These are phyloP conservation scores for Yponomeuta cagnagella DNA, from an alignment of 2,888 invertebrate genomes.

Conservation along the genomic window DNA sequence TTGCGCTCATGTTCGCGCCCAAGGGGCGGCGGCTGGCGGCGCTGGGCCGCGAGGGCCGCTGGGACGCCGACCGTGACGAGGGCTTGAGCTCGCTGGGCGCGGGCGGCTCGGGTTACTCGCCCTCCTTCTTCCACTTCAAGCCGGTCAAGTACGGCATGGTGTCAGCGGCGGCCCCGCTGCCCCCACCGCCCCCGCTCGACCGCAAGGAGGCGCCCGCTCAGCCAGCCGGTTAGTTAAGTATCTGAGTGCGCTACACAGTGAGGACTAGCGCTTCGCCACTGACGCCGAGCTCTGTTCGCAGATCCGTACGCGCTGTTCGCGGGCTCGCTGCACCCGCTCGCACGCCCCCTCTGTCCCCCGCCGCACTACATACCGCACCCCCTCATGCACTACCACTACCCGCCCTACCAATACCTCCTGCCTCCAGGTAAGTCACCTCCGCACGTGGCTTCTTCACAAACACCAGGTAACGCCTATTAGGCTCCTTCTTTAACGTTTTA, in stretches of 20 bases:
- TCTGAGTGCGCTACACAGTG: slow-evolving; percentile 64
- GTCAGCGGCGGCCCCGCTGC: slow-evolving; percentile 62
- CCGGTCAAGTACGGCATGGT: slow-evolving; percentile 87
- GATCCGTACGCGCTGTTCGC: slow-evolving; percentile 65
- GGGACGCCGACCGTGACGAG: slow-evolving; percentile 88
- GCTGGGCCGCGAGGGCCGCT: slow-evolving; percentile 91
- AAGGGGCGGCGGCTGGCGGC: slow-evolving; percentile 94
- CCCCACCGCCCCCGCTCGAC: slow-evolving; percentile 62
- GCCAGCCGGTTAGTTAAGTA: slow-evolving; percentile 76
- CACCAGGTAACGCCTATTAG: neutral
- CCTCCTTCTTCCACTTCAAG: slow-evolving; percentile 95
- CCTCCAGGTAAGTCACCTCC: slow-evolving; percentile 61
- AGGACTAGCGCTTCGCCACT: slow-evolving; percentile 62
- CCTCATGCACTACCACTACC: slow-evolving; percentile 68
- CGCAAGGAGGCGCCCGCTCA: slow-evolving; percentile 74
- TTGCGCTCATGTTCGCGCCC: slow-evolving; percentile 95
- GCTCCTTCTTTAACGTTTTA: neutral
- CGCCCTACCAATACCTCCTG: slow-evolving; percentile 64
- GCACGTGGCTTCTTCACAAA: slow-evolving; percentile 24
- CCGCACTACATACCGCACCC: slow-evolving; percentile 71
- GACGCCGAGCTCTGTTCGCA: slow-evolving; percentile 57
- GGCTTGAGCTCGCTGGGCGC: slow-evolving; percentile 86
- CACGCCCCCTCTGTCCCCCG: slow-evolving; percentile 65
- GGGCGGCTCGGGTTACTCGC: slow-evolving; percentile 89
- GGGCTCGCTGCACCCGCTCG: slow-evolving; percentile 62